Base-by-base conservation (phyloP, 1,140 invertebrate genomes). In the Portunus trituberculatus region DNA sequence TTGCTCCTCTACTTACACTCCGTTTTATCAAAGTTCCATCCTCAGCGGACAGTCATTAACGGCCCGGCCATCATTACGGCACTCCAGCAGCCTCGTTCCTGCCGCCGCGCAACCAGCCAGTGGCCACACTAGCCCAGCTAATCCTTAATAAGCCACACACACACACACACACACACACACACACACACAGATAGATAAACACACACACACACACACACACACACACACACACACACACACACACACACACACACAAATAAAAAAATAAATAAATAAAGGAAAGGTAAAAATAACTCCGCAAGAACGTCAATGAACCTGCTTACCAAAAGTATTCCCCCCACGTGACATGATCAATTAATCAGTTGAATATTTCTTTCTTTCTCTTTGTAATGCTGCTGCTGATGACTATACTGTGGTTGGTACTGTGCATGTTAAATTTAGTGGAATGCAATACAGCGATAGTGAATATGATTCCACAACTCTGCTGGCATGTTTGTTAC, bases 1-100 rank as follows among this genome's bases (percentile, higher is more conserved):
- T 46, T 32, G 29, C 59, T 32, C 67, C 46, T 28, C 90, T 31
- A 91, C 52, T 91, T 39, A 76, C 32, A 67, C 59, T 76, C 20
- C 90, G 52, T 76, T 76, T 67, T 91, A 91, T 39, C 90, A 91
- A 45, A 76, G 29, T 91, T 91, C 32, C 46, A 76, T 91, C 29
- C 32, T 46, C 67, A 28, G 59, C 28, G 39, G 52, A 14, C 52
- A 32, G n/a, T 7, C 59, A 76, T 76, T 91, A 32, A 32, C 67
- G n/a, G 67, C 67, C 67, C n/a, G 16, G 67, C 25, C 67, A 25
- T 76, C 20, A 76, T 76, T n/a, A n/a, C 67, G 12, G 25, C 20
- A 25, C 67, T n/a, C 67, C 67, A 12, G n/a, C 67, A n/a, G 67
- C 67, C 67, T 76, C 67, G 16, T 76, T 25, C 25, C 67, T 8